These are phyloP conservation scores for Cebus imitator DNA, from an alignment of 2,113 vertebrate species.

Conservation along the genomic window DNA sequence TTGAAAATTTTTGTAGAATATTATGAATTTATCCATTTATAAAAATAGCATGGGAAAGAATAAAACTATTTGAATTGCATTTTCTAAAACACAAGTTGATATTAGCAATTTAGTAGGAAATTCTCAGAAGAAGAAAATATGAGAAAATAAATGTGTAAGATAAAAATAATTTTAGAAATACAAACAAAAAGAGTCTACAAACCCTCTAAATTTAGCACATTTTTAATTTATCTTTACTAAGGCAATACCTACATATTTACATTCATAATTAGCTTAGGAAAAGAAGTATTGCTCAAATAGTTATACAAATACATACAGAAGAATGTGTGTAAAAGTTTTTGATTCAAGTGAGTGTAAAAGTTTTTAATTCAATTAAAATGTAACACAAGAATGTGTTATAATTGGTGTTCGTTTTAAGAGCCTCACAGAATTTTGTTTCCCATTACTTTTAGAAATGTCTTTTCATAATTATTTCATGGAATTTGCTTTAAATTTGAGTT, in stretches of 20 bases:
- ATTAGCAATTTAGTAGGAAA: neutral
- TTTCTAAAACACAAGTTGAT: neutral
- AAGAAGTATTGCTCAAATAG: neutral
- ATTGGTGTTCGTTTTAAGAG: conserved; percentile 33
- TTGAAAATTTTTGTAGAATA: neutral
- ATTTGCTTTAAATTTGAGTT: conserved; percentile 50
- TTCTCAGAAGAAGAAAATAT: neutral
- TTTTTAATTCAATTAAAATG: neutral
- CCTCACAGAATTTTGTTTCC: neutral
- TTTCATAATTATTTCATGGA: conserved; percentile 19
- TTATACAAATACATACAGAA: neutral
- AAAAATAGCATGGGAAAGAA: neutral
- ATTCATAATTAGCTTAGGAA: neutral
- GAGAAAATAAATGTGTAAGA: neutral
- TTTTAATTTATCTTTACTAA: neutral
- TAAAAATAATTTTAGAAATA: neutral
- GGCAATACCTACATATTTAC: neutral
- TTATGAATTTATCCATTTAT: neutral
- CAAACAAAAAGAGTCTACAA: neutral
- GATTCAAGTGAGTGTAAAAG: neutral
- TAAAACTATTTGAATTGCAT: neutral
- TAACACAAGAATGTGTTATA: neutral
- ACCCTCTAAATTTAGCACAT: neutral
- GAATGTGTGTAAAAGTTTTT: neutral
- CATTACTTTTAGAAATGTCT: conserved; percentile 9